phyloP scores from a whole-genome alignment of 1,140 invertebrate genomes.

The Pachypeltis micranthus region DNA sequence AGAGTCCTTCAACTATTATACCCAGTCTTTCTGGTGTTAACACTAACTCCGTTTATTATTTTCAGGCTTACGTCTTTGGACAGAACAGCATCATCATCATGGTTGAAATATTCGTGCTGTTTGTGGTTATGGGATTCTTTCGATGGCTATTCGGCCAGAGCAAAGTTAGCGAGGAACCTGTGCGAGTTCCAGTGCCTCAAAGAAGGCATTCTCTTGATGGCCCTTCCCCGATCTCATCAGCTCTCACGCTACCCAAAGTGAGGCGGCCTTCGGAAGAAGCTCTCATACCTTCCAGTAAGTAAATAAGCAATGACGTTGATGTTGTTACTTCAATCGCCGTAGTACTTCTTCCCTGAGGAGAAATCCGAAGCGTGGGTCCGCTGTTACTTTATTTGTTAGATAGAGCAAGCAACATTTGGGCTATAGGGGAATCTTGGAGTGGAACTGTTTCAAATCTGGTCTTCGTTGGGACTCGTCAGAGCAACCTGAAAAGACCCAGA shows the following conservation, averaged over 20 bases:
- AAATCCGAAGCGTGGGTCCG: no score
- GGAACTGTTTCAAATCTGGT: no score
- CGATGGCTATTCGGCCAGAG: constrained; percentile 27
- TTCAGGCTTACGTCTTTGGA: constrained; percentile 30
- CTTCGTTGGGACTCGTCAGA: no score
- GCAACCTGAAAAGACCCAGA: no score
- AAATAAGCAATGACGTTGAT: no score
- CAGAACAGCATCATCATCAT: constrained; percentile 42
- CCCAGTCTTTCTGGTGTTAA: background rate
- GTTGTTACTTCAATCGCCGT: background rate
- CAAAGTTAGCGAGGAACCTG: constrained; percentile 11
- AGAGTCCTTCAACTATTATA: no score
- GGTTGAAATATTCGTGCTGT: constrained; percentile 40
- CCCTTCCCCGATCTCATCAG: background rate
- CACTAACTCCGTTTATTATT: background rate
- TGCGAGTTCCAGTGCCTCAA: background rate
- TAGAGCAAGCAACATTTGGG: no score
- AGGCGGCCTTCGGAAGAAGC: constrained; percentile 66
- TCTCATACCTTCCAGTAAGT: constrained; percentile 43
- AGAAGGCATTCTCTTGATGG: constrained; percentile 10
- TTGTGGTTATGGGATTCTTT: constrained; percentile 39
- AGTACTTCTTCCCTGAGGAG: no score
- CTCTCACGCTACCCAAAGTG: constrained; percentile 33
- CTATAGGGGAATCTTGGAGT: no score
- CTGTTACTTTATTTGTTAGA: no score